Base-by-base conservation (phyloP, 1,140 invertebrate species). In the Drosophila nasuta region DNA sequence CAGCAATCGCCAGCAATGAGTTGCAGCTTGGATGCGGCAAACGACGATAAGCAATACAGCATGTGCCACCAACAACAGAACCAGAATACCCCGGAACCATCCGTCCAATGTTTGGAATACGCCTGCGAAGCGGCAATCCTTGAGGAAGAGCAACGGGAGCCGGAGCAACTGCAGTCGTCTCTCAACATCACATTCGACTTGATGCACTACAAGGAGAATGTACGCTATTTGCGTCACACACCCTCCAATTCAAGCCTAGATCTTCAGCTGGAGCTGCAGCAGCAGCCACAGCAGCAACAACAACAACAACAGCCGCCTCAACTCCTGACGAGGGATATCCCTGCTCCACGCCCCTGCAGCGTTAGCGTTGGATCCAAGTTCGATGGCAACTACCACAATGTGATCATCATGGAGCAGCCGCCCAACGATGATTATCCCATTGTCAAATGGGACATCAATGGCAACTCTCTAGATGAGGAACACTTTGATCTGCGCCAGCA, bases 371-470 rank as follows among this genome's bases (percentile, higher is more conserved):
- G 82, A 20, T 91, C 86, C 43, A 81, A 91, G 54, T 68, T 87
- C 46, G 80, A 87, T 76, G 90, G 90, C 5, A 66, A 85, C 25
- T 90, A 80, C 57, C 81, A 91, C 54, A 88, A 72, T n/a, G 76
- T 91, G 54, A 73, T 89, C 38, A 90, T 90, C n/a, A 77, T 70
- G 57, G 87, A 86, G 57, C 81, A 86, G 65, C 81, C 85, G n/a
- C 72, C 85, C 1, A 69, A 90, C 20, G 85, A 89, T 1, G 69
- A 85, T 30, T 78, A 75, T 5, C 88, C 86, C 20, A 86, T 92
- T 35, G 81, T 92, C 59, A 92, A 88, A 51, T 92, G 91, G 91
- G 91, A 92, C 43, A 92, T 91, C 41, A 92, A 92, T 52, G 91
- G 91, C 43, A 92, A 92, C 52, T 92, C 91, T 3, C 57, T 92